A percentile compares a stretch with the other conserved stretches of the same genome.
These are phyloP conservation scores for Phylloscopus collybita DNA, from an alignment of 2,797 vertebrate species.

Conservation along the genomic window DNA sequence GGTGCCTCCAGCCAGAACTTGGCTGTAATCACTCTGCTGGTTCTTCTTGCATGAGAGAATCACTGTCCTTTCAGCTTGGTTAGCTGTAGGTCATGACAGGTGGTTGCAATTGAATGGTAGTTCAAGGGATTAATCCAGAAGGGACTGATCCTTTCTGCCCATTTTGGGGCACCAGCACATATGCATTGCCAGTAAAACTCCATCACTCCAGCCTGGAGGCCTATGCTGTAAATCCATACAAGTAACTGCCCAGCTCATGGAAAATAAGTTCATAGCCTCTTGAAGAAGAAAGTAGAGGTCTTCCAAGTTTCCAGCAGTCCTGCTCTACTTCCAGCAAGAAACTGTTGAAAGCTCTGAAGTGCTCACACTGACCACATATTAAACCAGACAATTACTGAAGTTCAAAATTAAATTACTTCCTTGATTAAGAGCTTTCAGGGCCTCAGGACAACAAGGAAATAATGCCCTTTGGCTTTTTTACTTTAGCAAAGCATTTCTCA, in stretches of 20 bases:
- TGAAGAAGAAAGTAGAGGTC: background rate
- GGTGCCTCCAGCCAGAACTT: background rate
- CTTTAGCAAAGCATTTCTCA: background rate
- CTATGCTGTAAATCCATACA: background rate
- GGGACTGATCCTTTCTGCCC: background rate
- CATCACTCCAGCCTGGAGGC: background rate
- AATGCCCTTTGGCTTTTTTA: background rate
- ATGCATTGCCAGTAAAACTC: background rate
- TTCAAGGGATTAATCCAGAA: background rate
- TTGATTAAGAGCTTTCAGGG: background rate
- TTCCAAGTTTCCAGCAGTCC: background rate
- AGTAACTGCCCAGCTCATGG: background rate
- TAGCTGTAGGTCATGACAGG: background rate
- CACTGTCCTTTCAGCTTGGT: background rate
- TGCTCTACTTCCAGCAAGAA: background rate
- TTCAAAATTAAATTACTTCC: background rate
- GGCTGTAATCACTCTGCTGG: background rate
- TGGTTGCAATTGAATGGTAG: background rate
- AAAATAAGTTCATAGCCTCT: background rate
- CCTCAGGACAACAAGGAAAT: background rate
- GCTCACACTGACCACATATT: no score
- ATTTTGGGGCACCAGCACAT: fast-evolving
- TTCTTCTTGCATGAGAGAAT: background rate
- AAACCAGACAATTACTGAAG: background rate
- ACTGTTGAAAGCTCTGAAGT: background rate